A percentile compares a stretch with the other conserved stretches of the same genome.
Conservation (phyloP, 2,888 invertebrate genomes). For the Erebia ligea region DNA sequence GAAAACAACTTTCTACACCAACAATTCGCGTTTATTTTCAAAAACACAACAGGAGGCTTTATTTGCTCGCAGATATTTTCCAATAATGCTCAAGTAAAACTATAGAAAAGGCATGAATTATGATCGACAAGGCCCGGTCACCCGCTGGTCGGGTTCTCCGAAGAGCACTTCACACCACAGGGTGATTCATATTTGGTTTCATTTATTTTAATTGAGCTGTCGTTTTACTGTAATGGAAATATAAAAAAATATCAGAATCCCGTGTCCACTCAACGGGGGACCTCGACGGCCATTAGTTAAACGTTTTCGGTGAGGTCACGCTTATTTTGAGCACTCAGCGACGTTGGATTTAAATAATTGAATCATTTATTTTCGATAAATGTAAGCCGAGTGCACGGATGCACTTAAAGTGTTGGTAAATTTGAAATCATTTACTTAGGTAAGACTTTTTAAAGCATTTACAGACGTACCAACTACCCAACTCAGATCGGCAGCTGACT, state of each 20-base stretch:
- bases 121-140: slow-evolving; percentile 45
- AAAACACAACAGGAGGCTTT: slow-evolving; percentile 28
- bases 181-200: slow-evolving; percentile 48
- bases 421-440: slow-evolving; percentile 1
- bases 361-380: slow-evolving; percentile 38
- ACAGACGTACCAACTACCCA: background rate
- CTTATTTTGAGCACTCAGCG: slow-evolving; percentile 39
- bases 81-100: slow-evolving; percentile 33
- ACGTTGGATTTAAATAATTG: slow-evolving; percentile 38
- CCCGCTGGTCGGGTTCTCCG: slow-evolving; percentile 67
- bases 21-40: slow-evolving; percentile 22
- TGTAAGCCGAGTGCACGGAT: slow-evolving; percentile 22
- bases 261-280: slow-evolving; percentile 45
- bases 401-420: slow-evolving; percentile 15
- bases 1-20: slow-evolving; percentile 15
- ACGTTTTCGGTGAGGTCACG: slow-evolving; percentile 43
- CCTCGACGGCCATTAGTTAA: slow-evolving; percentile 44
- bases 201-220: slow-evolving; percentile 53
- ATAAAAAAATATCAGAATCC: slow-evolving; percentile 43
- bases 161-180: slow-evolving; percentile 50
- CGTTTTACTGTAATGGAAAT: slow-evolving; percentile 44
- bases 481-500: too few species aligned
- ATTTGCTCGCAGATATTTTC: slow-evolving; percentile 29
- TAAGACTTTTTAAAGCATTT: background rate
- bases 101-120: slow-evolving; percentile 39